Conservation (phyloP, 2,888 invertebrate genomes). For the Penaeus monodon region DNA sequence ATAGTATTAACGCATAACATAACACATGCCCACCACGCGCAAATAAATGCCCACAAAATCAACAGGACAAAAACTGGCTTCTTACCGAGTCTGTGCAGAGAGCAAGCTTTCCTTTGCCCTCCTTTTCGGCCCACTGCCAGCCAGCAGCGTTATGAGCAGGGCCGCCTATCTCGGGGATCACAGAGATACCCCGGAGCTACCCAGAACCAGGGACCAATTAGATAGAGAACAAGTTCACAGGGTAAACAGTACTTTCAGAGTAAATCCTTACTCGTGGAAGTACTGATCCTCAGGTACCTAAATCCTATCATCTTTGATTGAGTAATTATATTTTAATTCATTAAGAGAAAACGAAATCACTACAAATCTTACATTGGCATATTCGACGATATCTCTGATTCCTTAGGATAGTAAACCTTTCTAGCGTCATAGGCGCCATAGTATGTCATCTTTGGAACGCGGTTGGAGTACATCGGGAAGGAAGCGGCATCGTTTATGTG, state of each 20-base stretch:
- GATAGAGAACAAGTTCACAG: background rate
- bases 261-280: no score
- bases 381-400: constrained; percentile 82
- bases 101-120: constrained; percentile 82
- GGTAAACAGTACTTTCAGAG: no score
- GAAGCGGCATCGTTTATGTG: constrained; percentile 72
- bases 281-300: no score
- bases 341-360: background rate
- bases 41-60: no score
- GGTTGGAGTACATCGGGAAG: constrained; percentile 72
- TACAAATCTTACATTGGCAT: constrained; percentile 73
- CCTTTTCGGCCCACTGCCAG: constrained; percentile 83
- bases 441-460: constrained; percentile 64
- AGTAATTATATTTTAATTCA: no score
- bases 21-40: background rate
- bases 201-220: background rate
- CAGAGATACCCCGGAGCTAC: constrained; percentile 82
- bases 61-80: no score
- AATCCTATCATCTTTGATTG: no score
- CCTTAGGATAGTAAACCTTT: constrained; percentile 80
- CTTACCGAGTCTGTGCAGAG: constrained; percentile 80
- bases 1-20: background rate
- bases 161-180: constrained; percentile 92
- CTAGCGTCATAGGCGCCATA: constrained; percentile 61
- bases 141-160: constrained; percentile 88